Conservation (phyloP, 1,140 invertebrate species). For the Drepana arcuata region DNA sequence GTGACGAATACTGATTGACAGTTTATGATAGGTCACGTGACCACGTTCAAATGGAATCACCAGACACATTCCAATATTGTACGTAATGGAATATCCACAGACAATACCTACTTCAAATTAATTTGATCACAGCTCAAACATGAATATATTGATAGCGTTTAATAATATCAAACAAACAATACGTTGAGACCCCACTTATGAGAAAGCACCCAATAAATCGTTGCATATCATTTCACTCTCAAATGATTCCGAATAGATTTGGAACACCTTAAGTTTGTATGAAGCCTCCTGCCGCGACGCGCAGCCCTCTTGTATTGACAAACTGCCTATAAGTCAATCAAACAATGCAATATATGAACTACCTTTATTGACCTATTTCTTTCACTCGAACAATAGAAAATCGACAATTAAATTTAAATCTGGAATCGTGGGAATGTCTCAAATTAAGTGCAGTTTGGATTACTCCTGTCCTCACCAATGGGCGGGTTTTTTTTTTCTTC, state of each 20-base stretch:
- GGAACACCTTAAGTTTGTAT: slow-evolving; percentile 30
- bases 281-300: slow-evolving; percentile 34
- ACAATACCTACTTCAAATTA: background rate
- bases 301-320: slow-evolving; percentile 49
- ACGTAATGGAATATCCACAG: background rate
- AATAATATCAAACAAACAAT: background rate
- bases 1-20: background rate
- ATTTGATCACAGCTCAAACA: background rate
- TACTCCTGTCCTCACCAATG: slow-evolving; percentile 40
- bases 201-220: slow-evolving; percentile 54
- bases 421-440: slow-evolving; percentile 48
- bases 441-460: slow-evolving; percentile 50
- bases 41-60: background rate
- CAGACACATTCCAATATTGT: background rate
- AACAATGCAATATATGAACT: slow-evolving; percentile 51
- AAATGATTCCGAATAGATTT: slow-evolving; percentile 42
- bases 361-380: slow-evolving; percentile 63
- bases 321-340: slow-evolving; percentile 63
- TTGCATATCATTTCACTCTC: slow-evolving; percentile 63
- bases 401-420: slow-evolving; percentile 63
- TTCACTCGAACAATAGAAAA: slow-evolving; percentile 53
- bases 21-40: background rate
- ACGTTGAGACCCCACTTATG: slow-evolving; percentile 25
- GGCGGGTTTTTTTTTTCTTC: slow-evolving; percentile 37
- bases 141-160: background rate